These are phyloP conservation scores for Microtus richardsoni DNA, from an alignment of 2,113 vertebrate species.

Conservation along the genomic window DNA sequence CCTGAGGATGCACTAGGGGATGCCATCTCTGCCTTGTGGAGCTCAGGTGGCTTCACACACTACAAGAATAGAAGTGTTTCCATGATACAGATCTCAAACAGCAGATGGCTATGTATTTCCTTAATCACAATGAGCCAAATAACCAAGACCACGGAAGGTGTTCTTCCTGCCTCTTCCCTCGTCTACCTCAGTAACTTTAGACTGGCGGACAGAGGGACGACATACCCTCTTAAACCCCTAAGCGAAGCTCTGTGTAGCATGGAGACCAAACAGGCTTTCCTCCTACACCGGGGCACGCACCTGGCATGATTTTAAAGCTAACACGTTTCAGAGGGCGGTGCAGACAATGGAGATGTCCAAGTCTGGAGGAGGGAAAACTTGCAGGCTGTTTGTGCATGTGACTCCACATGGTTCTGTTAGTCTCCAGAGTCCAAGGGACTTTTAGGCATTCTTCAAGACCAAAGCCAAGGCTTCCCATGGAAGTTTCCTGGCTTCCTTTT, in stretches of 20 bases:
- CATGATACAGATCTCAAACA: not conserved
- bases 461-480: not conserved
- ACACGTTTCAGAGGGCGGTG: not conserved
- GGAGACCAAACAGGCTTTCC: not conserved
- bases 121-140: not conserved
- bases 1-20: not conserved
- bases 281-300: fast-evolving
- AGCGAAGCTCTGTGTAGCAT: fast-evolving
- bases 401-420: not conserved
- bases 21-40: not conserved
- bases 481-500: not conserved
- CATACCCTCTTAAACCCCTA: not conserved
- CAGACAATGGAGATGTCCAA: not conserved
- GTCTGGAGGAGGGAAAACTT: not conserved
- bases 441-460: not conserved
- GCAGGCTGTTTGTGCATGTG: not conserved
- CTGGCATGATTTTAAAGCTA: not conserved
- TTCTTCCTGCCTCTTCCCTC: not conserved
- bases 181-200: not conserved
- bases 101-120: not conserved
- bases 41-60: not conserved
- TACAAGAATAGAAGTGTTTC: fast-evolving
- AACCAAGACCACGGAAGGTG: not conserved
- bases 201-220: not conserved
- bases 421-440: not conserved